phyloP scores from a whole-genome alignment of 2,888 invertebrate species.

The Ashinkailepas kermadecensis region DNA sequence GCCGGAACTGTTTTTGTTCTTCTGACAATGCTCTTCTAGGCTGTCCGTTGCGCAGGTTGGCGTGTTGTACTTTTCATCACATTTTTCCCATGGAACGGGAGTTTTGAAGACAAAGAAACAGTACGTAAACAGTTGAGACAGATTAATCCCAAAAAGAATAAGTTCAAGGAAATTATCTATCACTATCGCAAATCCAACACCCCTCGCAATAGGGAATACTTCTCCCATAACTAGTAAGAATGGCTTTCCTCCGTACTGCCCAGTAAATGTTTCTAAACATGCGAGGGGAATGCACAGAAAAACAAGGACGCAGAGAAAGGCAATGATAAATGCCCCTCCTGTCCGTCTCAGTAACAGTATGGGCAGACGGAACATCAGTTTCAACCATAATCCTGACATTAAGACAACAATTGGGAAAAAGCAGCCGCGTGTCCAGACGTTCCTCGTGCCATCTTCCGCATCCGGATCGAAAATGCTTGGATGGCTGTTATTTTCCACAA shows the following conservation, averaged over 20 bases:
- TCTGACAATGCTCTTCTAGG: neutral
- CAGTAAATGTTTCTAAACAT: constrained; percentile 15
- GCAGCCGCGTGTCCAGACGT: neutral
- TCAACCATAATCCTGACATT: neutral
- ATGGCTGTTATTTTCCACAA: neutral
- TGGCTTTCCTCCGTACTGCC: neutral
- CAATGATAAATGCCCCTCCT: neutral
- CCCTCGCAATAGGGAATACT: neutral
- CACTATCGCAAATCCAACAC: neutral
- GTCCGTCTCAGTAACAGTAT: neutral
- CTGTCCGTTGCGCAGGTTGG: neutral
- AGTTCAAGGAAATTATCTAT: constrained; percentile 1
- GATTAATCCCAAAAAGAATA: neutral
- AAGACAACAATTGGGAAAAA: neutral
- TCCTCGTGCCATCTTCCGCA: neutral
- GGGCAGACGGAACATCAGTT: neutral
- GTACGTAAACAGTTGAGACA: neutral
- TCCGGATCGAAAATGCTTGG: constrained; percentile 6
- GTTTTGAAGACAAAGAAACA: neutral
- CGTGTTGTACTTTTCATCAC: neutral
- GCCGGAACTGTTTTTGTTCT: neutral
- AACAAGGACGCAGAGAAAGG: neutral
- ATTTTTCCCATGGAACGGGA: neutral
- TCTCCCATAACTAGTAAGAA: neutral
- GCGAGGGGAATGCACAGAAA: neutral